Evolutionary conservation across 2,888 invertebrate genomes (phyloP).

Genomic region (Dusona sp.): DNA sequence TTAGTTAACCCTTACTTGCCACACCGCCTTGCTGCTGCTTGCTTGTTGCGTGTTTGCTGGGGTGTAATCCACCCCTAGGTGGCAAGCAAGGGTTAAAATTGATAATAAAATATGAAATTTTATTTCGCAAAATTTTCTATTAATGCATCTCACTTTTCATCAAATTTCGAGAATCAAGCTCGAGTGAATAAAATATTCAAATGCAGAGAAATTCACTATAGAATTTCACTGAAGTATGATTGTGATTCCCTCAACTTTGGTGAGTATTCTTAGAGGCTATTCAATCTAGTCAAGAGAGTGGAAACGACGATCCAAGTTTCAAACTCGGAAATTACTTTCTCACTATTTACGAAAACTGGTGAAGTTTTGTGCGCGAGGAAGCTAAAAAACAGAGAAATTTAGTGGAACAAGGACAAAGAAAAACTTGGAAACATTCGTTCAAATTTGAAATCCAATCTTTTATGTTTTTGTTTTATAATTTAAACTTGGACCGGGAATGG

Average conservation of each 20-base stretch:
- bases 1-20: no score
- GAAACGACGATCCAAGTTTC: neutral
- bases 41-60: no score
- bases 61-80: no score
- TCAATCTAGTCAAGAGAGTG: neutral
- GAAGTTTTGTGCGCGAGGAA: neutral
- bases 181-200: neutral
- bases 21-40: no score
- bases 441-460: neutral
- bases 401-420: neutral
- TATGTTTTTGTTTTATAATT: neutral
- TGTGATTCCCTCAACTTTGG: neutral
- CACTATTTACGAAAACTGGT: neutral
- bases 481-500: neutral
- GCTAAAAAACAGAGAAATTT: neutral
- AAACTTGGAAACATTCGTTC: neutral
- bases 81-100: no score
- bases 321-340: slow-evolving; percentile 1
- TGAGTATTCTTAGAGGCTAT: neutral
- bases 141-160: neutral
- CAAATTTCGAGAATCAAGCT: neutral
- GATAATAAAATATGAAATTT: neutral
- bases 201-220: neutral
- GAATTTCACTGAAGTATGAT: neutral
- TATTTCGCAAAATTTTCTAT: neutral